These are phyloP conservation scores for Drosophila meridiana DNA, from an alignment of 2,888 invertebrate genomes.

Conservation along the genomic window DNA sequence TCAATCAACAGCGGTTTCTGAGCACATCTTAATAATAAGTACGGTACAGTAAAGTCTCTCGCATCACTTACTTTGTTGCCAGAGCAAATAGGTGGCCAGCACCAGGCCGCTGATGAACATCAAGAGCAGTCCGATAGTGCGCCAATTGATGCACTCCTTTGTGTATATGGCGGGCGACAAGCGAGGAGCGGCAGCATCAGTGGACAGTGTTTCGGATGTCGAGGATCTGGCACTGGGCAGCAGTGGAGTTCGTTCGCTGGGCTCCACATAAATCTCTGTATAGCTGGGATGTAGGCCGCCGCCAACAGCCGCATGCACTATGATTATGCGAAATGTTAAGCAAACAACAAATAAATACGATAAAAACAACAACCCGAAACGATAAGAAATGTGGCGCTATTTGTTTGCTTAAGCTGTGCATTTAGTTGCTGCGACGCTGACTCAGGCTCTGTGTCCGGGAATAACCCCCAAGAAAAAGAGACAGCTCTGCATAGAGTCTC, in stretches of 20 bases:
- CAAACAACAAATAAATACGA: conserved; percentile 54
- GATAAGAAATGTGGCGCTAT: conserved; percentile 42
- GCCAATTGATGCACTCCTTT: conserved; percentile 67
- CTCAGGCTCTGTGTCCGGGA: background rate
- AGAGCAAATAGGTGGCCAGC: conserved; percentile 80
- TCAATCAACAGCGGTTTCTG: conserved; percentile 14
- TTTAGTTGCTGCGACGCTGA: background rate
- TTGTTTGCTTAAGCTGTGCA: background rate
- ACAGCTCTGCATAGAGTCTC: background rate
- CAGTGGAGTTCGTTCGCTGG: conserved; percentile 39
- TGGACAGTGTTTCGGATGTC: background rate
- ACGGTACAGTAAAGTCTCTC: conserved; percentile 1
- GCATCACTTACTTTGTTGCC: conserved; percentile 78
- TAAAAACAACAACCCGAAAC: conserved; percentile 22
- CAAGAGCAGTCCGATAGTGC: conserved; percentile 65
- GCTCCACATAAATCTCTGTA: conserved; percentile 18
- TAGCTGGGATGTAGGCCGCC: background rate
- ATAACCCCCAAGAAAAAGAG: background rate
- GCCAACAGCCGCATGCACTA: conserved; percentile 36
- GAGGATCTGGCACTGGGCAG: conserved; percentile 20
- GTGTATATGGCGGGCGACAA: conserved; percentile 18
- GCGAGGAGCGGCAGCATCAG: background rate
- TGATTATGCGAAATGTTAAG: conserved; percentile 49
- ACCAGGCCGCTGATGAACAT: conserved; percentile 67
- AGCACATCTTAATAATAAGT: conserved; percentile 6